Conservation (phyloP, 2,113 vertebrate genomes). For the Apistogramma diplotaenia region DNA sequence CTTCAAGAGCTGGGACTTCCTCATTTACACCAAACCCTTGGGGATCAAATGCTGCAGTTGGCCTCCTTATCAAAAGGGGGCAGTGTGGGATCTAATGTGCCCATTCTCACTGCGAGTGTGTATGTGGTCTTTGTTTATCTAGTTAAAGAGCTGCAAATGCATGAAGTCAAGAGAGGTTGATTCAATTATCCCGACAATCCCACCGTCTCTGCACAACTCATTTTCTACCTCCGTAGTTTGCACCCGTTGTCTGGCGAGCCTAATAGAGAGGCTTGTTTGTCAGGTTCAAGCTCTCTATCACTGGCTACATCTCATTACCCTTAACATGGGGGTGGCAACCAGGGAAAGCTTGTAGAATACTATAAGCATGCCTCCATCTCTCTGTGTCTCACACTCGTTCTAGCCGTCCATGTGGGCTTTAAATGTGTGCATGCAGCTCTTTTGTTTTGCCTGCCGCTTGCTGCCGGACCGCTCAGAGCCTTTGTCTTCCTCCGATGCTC, state of each 20-base stretch:
- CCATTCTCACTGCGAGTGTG: not conserved
- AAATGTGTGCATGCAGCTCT: conserved; percentile 59
- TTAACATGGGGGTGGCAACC: conserved; percentile 40
- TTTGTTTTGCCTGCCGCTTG: conserved; percentile 48
- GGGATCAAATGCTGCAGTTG: conserved; percentile 19
- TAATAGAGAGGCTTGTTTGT: conserved; percentile 45
- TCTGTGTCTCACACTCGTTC: conserved; percentile 7
- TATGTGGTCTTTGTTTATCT: conserved; percentile 25
- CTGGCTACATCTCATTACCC: conserved; percentile 52
- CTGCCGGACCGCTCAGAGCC: conserved; percentile 54
- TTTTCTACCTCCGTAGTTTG: conserved; percentile 21
- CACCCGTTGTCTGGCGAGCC: conserved; percentile 15
- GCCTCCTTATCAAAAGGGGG: conserved; percentile 67
- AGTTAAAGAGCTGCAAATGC: conserved; percentile 48
- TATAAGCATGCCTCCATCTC: conserved; percentile 17
- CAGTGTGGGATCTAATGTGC: conserved; percentile 19
- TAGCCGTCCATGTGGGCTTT: conserved; percentile 24
- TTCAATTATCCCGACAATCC: conserved; percentile 50
- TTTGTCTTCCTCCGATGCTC: conserved; percentile 63
- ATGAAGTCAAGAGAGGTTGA: conserved; percentile 47
- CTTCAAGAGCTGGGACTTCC: conserved; percentile 44
- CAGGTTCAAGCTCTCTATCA: conserved; percentile 39
- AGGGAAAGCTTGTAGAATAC: conserved; percentile 10
- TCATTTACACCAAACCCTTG: conserved; percentile 29
- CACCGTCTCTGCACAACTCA: conserved; percentile 28